Percentiles rank a stretch among this genome's conserved stretches.
Conservation (phyloP, 1,140 invertebrate genomes). For the Brachionus asplanchnoidis region DNA sequence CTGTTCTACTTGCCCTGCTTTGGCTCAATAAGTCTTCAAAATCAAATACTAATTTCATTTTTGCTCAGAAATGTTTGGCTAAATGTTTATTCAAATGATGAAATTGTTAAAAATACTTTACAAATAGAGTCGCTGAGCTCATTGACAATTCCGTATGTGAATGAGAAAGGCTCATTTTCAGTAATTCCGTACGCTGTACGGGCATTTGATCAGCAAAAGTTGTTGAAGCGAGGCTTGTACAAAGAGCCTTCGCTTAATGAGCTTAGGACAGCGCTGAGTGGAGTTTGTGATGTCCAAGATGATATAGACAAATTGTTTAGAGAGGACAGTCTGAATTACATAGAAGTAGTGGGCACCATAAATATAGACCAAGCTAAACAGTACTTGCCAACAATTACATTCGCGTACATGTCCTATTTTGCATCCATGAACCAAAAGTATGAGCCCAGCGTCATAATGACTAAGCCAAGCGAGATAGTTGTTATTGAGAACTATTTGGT, state of each 20-base stretch:
- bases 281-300: not conserved
- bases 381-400: conserved; percentile 6
- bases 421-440: not conserved
- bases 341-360: not conserved
- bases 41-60: not conserved
- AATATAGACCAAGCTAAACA: conserved; percentile 17
- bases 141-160: not conserved
- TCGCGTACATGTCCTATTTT: conserved; percentile 7
- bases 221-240: not conserved
- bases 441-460: not conserved
- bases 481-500: not conserved
- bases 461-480: not conserved
- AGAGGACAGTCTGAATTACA: conserved; percentile 15
- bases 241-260: not conserved
- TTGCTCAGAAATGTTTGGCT: not conserved
- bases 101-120: not conserved
- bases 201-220: not conserved
- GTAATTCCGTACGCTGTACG: not conserved
- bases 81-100: not conserved
- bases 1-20: not conserved
- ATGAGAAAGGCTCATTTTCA: not conserved
- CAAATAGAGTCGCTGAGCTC: not conserved
- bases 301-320: not conserved
- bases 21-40: not conserved
- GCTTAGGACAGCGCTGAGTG: not conserved